A percentile compares a stretch with the other conserved stretches of the same genome.
These are phyloP conservation scores for Pangasianodon gigas DNA, from an alignment of 2,113 vertebrate species.

Conservation along the genomic window DNA sequence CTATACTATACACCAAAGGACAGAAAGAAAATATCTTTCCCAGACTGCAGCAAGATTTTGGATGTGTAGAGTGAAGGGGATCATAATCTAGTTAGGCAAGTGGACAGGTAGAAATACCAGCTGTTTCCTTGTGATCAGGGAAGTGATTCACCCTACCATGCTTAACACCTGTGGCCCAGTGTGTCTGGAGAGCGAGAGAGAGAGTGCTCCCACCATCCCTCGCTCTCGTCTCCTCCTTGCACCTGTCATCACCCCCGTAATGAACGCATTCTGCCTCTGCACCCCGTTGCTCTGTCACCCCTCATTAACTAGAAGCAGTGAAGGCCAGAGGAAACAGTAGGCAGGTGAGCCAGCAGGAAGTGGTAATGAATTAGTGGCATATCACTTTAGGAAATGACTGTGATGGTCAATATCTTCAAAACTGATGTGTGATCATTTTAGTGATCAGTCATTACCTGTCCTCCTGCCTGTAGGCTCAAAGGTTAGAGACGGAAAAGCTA, in stretches of 20 bases:
- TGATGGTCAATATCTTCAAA: slow-evolving; percentile 14
- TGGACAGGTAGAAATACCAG: slow-evolving; percentile 26
- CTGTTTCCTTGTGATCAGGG: slow-evolving; percentile 44
- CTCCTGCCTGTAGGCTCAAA: not conserved
- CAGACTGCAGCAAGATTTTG: not conserved
- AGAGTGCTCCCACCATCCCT: not conserved
- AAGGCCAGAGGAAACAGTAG: slow-evolving; percentile 16
- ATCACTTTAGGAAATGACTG: slow-evolving; percentile 9
- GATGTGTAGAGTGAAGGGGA: not conserved
- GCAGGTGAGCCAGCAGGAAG: slow-evolving; percentile 32
- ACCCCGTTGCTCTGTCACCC: slow-evolving; percentile 39
- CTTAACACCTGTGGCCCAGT: not conserved
- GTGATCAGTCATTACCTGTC: not conserved
- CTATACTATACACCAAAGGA: not conserved
- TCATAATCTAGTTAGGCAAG: slow-evolving; percentile 41
- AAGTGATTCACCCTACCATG: slow-evolving; percentile 22
- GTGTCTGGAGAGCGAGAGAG: not conserved
- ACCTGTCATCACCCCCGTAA: slow-evolving; percentile 47
- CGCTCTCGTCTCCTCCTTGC: not conserved
- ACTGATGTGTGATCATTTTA: not conserved
- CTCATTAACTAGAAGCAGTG: slow-evolving; percentile 36
- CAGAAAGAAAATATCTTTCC: not conserved
- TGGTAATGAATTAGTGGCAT: slow-evolving; percentile 40
- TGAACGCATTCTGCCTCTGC: slow-evolving; percentile 46
- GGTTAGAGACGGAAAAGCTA: not conserved